These are phyloP conservation scores for Zaprionus lachaisei DNA, from an alignment of 1,140 invertebrate species.

Conservation along the genomic window DNA sequence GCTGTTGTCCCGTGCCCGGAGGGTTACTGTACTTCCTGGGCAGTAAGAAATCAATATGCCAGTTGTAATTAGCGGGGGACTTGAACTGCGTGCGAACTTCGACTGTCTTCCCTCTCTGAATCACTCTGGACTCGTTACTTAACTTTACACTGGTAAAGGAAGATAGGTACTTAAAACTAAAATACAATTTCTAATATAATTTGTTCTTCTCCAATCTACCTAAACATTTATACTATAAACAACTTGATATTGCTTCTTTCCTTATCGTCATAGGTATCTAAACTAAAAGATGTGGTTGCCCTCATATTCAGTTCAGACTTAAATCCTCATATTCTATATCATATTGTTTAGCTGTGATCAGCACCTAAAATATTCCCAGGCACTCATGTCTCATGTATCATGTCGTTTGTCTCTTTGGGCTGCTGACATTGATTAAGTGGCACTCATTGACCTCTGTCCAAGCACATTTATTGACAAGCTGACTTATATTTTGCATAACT, in stretches of 20 bases:
- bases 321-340: too few species aligned
- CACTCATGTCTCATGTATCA: not conserved
- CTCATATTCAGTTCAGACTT: too few species aligned
- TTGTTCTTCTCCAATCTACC: too few species aligned
- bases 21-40: slow-evolving; percentile 63
- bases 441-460: slow-evolving; percentile 77
- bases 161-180: not conserved
- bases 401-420: not conserved
- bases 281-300: too few species aligned
- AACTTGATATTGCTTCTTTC: too few species aligned
- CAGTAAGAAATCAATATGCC: slow-evolving; percentile 61
- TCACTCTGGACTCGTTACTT: slow-evolving; percentile 23
- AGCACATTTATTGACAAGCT: slow-evolving; percentile 61
- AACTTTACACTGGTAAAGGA: not conserved
- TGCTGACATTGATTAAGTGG: slow-evolving; percentile 66
- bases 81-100: slow-evolving; percentile 63
- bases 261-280: too few species aligned
- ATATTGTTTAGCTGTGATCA: too few species aligned
- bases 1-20: slow-evolving; percentile 44
- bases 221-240: too few species aligned
- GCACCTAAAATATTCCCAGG: not conserved
- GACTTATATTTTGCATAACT: slow-evolving; percentile 60
- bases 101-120: slow-evolving; percentile 22
- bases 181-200: too few species aligned
- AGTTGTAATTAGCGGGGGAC: slow-evolving; percentile 61